Base-by-base conservation (phyloP, 2,888 invertebrate genomes). In the Alcis repandata region DNA sequence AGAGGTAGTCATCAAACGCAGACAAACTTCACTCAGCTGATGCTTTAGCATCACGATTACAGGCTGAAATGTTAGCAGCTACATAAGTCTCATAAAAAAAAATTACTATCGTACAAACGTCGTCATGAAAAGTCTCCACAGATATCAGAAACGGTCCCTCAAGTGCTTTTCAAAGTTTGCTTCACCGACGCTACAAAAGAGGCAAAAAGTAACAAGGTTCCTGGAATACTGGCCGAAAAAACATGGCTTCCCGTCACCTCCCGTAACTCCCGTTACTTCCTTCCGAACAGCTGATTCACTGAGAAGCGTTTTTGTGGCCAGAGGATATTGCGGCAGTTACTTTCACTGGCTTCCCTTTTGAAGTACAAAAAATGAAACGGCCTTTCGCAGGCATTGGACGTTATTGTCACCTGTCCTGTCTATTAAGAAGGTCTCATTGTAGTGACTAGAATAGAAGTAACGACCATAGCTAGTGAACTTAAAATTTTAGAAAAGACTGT, bases 241-340 rank as follows among this genome's bases (percentile, higher is more conserved):
- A 20, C 36, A 8, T 7, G 8, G n/a, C 10, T 57, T 52, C 51
- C 63, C 63, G 63, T 43, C 36, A 22, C 11, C 4, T 22, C 19
- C 1, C 36, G 20, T 6, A 15, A 10, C 13, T 15, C 36, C 53
- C 53, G 36, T 53, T 17, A 22, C 59, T 64, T 54, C 59, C 59
- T 59, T 59, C 64, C 59, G 49, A 59, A 56, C 64, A 64, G 64
- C 64, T 64, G 64, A 59, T 59, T 33, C 27, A 8, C 19, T 32
- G 46, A 46, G 54, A 57, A 19, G 13, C n/a, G 43, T 48, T 48
- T 59, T 59, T 57, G 36, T 19, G 17, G 4, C 27, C 7, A 13
- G 10, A 46, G 53, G 22, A 53, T 27, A 22, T 33, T 13, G 19
- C 4, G 38, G 32, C 43, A 15, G 52, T 38, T 40, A 57, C 63